A percentile compares a stretch with the other conserved stretches of the same genome.
Evolutionary conservation across 2,113 vertebrate species (phyloP).

Genomic region (Tichodroma muraria): DNA sequence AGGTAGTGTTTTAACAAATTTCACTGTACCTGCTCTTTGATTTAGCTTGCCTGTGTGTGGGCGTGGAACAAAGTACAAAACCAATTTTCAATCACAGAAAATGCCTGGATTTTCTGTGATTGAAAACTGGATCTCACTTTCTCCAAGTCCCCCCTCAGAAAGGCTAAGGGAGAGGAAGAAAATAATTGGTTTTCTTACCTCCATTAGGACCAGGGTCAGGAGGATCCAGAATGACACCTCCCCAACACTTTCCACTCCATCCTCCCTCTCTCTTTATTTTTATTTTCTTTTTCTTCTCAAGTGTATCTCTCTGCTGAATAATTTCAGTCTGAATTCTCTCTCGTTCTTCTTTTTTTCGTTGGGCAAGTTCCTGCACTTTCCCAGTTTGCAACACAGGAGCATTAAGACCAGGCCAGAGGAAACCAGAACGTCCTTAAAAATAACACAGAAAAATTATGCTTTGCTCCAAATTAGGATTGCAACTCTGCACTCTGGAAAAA

Average conservation of each 20-base stretch:
- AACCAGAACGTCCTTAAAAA: conserved; percentile 80
- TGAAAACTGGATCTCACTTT: neutral
- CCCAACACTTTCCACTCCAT: conserved; percentile 89
- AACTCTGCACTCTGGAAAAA: neutral
- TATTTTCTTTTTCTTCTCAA: conserved; percentile 79
- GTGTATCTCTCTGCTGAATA: conserved; percentile 78
- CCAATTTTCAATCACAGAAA: neutral
- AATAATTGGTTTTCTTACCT: conserved; percentile 70
- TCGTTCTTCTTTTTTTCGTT: conserved; percentile 75
- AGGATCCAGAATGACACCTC: conserved; percentile 82
- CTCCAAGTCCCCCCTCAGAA: neutral
- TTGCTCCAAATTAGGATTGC: neutral
- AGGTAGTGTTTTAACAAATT: neutral
- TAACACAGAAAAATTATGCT: neutral
- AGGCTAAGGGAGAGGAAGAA: neutral
- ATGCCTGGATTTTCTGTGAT: no score
- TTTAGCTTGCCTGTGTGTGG: neutral
- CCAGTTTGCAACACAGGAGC: conserved; percentile 73
- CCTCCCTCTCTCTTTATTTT: conserved; percentile 86
- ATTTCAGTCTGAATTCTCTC: conserved; percentile 73
- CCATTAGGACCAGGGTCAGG: conserved; percentile 89
- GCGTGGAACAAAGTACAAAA: neutral
- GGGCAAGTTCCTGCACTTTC: conserved; percentile 63
- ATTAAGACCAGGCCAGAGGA: conserved; percentile 94
- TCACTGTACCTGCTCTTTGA: neutral